These are phyloP conservation scores for Oplegnathus fasciatus DNA, from an alignment of 2,113 vertebrate species.

Conservation along the genomic window DNA sequence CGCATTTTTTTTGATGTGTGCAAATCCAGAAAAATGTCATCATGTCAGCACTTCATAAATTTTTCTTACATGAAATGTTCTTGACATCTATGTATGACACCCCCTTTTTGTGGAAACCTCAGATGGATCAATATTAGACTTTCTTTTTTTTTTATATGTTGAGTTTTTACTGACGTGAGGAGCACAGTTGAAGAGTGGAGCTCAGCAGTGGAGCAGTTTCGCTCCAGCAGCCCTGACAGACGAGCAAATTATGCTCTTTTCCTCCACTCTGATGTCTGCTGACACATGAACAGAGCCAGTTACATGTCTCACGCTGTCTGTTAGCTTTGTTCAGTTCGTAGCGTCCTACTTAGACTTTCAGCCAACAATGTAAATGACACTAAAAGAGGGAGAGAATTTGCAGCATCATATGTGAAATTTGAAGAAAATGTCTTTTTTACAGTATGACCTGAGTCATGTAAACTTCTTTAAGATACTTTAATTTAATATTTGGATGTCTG, in stretches of 20 bases:
- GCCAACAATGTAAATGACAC: background rate
- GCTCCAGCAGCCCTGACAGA: slow-evolving; percentile 14
- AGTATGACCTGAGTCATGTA: background rate
- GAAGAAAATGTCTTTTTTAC: background rate
- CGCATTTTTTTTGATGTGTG: background rate
- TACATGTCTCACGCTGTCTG: slow-evolving; percentile 13
- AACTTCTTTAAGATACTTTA: background rate
- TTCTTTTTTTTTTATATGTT: background rate
- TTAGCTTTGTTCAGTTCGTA: slow-evolving; percentile 1
- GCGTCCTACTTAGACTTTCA: background rate
- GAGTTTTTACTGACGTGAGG: background rate
- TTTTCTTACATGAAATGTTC: background rate
- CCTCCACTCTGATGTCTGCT: slow-evolving; percentile 4
- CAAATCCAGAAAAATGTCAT: slow-evolving; percentile 11
- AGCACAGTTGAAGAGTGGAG: background rate
- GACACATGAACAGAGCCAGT: slow-evolving; percentile 15
- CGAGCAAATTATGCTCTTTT: slow-evolving; percentile 6
- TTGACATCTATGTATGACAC: background rate
- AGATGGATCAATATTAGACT: background rate
- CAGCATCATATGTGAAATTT: background rate
- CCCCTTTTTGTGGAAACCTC: background rate
- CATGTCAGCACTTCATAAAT: slow-evolving; percentile 8
- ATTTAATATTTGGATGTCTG: background rate
- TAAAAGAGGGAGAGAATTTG: background rate
- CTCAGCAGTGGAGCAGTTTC: slow-evolving; percentile 5